phyloP scores from a whole-genome alignment of 2,888 invertebrate genomes.

The Zygaena filipendulae region DNA sequence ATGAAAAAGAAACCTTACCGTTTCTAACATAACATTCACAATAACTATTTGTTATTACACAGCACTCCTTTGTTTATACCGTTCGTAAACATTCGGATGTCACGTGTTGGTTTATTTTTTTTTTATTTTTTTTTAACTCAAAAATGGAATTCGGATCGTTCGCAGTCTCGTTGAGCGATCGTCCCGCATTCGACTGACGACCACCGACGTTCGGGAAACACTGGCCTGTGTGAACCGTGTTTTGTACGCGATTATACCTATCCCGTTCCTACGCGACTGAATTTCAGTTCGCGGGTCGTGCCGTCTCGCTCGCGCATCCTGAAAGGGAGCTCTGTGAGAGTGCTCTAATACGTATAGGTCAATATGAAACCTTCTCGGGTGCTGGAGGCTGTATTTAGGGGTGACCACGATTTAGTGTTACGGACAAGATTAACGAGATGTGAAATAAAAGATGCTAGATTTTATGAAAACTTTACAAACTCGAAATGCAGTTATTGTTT shows the following conservation, averaged over 20 bases:
- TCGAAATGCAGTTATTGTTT: too few species aligned
- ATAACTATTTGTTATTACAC: too few species aligned
- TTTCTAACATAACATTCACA: too few species aligned
- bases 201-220: slow-evolving; percentile 41
- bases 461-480: too few species aligned
- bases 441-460: not conserved
- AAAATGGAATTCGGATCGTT: slow-evolving; percentile 22
- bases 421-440: too few species aligned
- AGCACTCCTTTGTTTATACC: too few species aligned
- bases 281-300: slow-evolving; percentile 20
- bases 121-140: slow-evolving; percentile 12
- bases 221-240: slow-evolving; percentile 53
- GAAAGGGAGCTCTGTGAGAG: slow-evolving; percentile 50
- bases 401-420: too few species aligned
- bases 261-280: slow-evolving; percentile 30
- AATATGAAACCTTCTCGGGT: slow-evolving; percentile 66
- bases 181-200: slow-evolving; percentile 32
- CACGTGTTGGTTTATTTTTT: not conserved
- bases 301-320: slow-evolving; percentile 40
- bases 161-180: slow-evolving; percentile 26
- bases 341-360: slow-evolving; percentile 67
- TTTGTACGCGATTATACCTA: slow-evolving; percentile 28
- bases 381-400: slow-evolving; percentile 64
- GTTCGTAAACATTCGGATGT: not conserved
- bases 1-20: too few species aligned